phyloP scores from a whole-genome alignment of 2,888 invertebrate species.

The Nomada ferruginata region DNA sequence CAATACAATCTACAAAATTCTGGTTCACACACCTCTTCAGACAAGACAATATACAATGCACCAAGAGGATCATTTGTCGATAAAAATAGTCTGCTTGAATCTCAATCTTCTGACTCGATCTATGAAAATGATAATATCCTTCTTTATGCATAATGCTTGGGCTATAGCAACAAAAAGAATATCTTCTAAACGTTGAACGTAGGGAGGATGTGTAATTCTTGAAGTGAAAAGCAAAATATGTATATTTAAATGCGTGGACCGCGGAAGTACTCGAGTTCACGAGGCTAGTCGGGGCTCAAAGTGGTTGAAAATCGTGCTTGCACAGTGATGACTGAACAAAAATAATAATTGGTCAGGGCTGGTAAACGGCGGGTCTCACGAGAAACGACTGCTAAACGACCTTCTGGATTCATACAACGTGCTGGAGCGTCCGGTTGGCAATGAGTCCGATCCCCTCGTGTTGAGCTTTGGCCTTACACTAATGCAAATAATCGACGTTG shows the following conservation, averaged over 20 bases:
- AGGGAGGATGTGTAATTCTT: background rate
- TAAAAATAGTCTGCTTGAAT: background rate
- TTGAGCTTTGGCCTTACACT: conserved; percentile 98
- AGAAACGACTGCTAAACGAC: conserved; percentile 95
- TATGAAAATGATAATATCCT: background rate
- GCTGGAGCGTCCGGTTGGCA: conserved; percentile 96
- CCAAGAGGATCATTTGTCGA: background rate
- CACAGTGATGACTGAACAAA: conserved; percentile 70
- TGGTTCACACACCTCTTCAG: conserved; percentile 16
- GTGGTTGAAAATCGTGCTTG: conserved; percentile 29
- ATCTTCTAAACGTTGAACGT: background rate
- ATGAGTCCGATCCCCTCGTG: conserved; percentile 97
- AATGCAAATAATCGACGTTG: conserved; percentile 99
- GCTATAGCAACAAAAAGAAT: too few relatives aligned
- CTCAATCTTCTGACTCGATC: background rate
- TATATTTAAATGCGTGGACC: conserved; percentile 29
- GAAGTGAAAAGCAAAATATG: background rate
- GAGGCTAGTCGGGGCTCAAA: conserved; percentile 45
- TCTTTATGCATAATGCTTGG: too few relatives aligned
- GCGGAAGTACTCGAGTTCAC: conserved; percentile 1
- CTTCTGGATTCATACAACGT: conserved; percentile 97
- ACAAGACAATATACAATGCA: conserved; percentile 14
- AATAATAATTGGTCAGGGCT: conserved; percentile 82
- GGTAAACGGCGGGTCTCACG: conserved; percentile 94
- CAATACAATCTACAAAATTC: conserved; percentile 19